phyloP scores from a whole-genome alignment of 2,888 invertebrate genomes.

The Cephus spinipes region DNA sequence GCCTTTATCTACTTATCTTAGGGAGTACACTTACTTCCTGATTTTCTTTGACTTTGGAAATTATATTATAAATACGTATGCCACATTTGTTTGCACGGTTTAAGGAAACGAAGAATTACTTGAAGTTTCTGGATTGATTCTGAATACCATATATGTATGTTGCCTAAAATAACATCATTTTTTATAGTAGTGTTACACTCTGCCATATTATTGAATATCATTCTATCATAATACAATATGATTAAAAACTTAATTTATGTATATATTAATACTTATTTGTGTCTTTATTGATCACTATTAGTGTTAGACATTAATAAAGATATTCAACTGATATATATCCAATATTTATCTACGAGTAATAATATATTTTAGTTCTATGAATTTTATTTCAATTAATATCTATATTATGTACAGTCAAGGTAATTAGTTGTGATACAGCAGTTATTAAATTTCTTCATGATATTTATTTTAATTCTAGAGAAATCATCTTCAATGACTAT shows the following conservation, averaged over 20 bases:
- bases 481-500: constrained; percentile 8
- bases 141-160: background rate
- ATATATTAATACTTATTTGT: background rate
- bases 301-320: background rate
- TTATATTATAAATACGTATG: background rate
- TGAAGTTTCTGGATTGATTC: background rate
- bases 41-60: background rate
- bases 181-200: background rate
- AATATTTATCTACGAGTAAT: background rate
- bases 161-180: background rate
- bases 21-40: background rate
- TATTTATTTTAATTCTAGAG: background rate
- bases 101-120: background rate
- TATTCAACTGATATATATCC: background rate
- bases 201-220: background rate
- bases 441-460: background rate
- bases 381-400: background rate
- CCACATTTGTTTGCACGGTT: background rate
- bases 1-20: background rate
- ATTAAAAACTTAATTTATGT: background rate
- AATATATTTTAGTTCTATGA: background rate
- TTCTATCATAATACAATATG: background rate
- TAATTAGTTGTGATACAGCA: background rate
- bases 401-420: background rate
- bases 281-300: background rate